Conservation (phyloP, 2,113 vertebrate genomes). For the Hyperoodon ampullatus region DNA sequence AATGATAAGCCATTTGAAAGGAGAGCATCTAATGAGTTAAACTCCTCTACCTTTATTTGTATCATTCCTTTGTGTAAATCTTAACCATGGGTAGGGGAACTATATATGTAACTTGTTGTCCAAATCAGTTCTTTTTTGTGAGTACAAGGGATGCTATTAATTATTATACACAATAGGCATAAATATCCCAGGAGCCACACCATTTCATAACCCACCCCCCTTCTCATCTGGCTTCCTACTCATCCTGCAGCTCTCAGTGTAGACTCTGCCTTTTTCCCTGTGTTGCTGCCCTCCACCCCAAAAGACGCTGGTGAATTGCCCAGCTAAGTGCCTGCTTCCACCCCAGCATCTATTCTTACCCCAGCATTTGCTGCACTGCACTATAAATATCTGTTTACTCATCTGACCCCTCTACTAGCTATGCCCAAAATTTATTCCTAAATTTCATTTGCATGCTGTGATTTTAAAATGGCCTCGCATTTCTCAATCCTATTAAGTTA, state of each 20-base stretch:
- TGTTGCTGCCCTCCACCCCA: not conserved
- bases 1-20: not conserved
- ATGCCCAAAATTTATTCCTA: constrained; percentile 25
- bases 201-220: too few species aligned
- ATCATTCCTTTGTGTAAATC: not conserved
- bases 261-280: not conserved
- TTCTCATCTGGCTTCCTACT: too few species aligned
- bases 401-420: not conserved
- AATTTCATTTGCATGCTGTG: constrained; percentile 49
- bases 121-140: not conserved
- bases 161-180: not conserved
- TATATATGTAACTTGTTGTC: not conserved
- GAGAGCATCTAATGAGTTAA: not conserved
- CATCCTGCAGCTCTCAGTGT: not conserved
- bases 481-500: constrained; percentile 49
- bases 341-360: not conserved
- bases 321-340: not conserved
- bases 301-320: not conserved
- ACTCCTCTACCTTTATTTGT: not conserved
- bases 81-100: not conserved
- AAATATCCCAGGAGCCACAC: not conserved
- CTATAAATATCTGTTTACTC: not conserved
- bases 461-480: constrained; percentile 57
- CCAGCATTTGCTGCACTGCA: not conserved
- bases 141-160: not conserved